phyloP scores from a whole-genome alignment of 2,797 vertebrate species.

The Ctenopoma kingsleyae region DNA sequence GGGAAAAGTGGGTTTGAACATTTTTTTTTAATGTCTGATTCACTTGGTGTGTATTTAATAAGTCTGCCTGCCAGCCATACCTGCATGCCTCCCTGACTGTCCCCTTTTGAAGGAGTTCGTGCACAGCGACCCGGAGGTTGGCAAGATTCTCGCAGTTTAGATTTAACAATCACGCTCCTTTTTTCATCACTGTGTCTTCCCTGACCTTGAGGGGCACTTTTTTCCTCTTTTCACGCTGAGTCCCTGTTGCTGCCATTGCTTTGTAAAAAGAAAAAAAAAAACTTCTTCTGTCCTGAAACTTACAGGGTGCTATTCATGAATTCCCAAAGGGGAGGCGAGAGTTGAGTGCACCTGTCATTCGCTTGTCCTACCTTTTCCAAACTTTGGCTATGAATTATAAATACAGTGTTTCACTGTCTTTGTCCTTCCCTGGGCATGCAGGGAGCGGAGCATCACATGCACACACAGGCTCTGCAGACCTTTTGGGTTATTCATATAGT shows the following conservation, averaged over 20 bases:
- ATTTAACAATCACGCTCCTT: slow-evolving; percentile 55
- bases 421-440: slow-evolving; percentile 45
- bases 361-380: slow-evolving; percentile 64
- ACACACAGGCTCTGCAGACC: slow-evolving; percentile 41
- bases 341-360: slow-evolving; percentile 68
- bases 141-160: slow-evolving; percentile 45
- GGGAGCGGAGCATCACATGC: slow-evolving; percentile 2
- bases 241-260: slow-evolving; percentile 34
- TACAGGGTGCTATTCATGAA: slow-evolving; percentile 39
- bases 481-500: slow-evolving; percentile 81
- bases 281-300: slow-evolving; percentile 47
- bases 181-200: slow-evolving; percentile 51
- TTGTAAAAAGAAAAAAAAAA: slow-evolving; percentile 50
- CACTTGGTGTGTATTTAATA: slow-evolving; percentile 66
- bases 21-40: slow-evolving; percentile 37
- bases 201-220: slow-evolving; percentile 55
- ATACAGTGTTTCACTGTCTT: slow-evolving; percentile 61
- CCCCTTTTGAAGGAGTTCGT: slow-evolving; percentile 49
- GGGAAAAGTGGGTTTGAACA: slow-evolving; percentile 36
- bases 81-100: slow-evolving; percentile 47
- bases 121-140: slow-evolving; percentile 23
- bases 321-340: slow-evolving; percentile 43
- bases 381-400: slow-evolving; percentile 74
- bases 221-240: slow-evolving; percentile 4
- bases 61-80: slow-evolving; percentile 59